phyloP scores from a whole-genome alignment of 2,797 vertebrate genomes.

The Carduelis carduelis region DNA sequence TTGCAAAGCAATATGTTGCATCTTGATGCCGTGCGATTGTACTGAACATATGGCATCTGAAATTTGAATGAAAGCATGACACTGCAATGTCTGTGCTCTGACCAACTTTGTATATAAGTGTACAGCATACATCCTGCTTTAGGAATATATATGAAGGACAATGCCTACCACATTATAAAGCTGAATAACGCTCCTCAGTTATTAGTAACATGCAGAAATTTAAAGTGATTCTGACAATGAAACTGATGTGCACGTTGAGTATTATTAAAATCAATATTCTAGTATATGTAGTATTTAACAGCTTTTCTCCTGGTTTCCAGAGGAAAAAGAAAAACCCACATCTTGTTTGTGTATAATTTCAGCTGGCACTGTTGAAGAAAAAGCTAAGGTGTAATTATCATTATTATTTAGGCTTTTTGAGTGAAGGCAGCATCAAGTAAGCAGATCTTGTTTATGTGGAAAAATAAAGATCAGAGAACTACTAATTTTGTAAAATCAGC shows the following conservation, averaged over 20 bases:
- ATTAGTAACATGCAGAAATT: constrained; percentile 67
- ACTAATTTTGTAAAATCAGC: constrained; percentile 69
- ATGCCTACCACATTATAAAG: constrained; percentile 56
- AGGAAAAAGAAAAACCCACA: constrained; percentile 42
- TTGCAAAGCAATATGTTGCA: constrained; percentile 76
- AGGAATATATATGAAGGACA: constrained; percentile 65
- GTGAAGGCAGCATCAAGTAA: constrained; percentile 52
- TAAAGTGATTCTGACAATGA: constrained; percentile 73
- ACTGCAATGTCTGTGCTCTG: constrained; percentile 72
- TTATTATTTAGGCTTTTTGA: constrained; percentile 64
- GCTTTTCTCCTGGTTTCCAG: constrained; percentile 73
- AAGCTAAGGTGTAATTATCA: constrained; percentile 61
- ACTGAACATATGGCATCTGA: constrained; percentile 67
- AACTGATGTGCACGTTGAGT: constrained; percentile 82
- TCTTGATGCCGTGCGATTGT: constrained; percentile 75
- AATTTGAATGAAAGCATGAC: constrained; percentile 80
- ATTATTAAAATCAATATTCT: constrained; percentile 74
- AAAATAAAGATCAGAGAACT: constrained; percentile 74
- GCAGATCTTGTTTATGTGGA: constrained; percentile 57
- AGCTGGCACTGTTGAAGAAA: constrained; percentile 76
- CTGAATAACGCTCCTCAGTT: constrained; percentile 54
- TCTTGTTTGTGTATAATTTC: constrained; percentile 78
- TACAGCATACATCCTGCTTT: constrained; percentile 73
- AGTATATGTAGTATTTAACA: constrained; percentile 75
- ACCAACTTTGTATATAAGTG: constrained; percentile 76